Evolutionary conservation across 1,140 invertebrate species (phyloP), one percentile per base, ranked within the genome.

Genomic region (Bemisia tabaci): DNA sequence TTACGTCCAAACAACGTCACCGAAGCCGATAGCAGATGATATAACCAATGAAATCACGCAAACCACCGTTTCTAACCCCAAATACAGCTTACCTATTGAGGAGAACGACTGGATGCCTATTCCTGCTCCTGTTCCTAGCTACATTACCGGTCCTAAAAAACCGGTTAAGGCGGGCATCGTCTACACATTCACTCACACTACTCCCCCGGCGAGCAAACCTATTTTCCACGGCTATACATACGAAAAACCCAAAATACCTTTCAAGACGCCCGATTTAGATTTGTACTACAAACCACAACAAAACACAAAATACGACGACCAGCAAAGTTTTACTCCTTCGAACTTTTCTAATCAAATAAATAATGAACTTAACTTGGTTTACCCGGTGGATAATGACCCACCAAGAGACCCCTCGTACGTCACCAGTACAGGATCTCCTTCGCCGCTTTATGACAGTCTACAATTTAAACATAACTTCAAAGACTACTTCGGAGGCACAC

Each of bases 51-150:
- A 71, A 26, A 62, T 71, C 24, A 67, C 70, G 9, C 60, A 64
- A 1, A 61, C 68, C 24, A 62, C 65, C 12, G 25, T 67, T 12
- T 27, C 62, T 1, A 60, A 68, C 63, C 63, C 65, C 22, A 65
- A 65, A 26, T 58, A 58, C 25, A 65, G 33, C 2, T 59, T 58
- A 21, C 12, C 63, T 66, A 33, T 68, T 64, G 58, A 21, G 63
- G 67, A 66, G 68, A 68, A 66, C 62, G 66, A 59, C 61, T 73
- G 72, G 72, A 65, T 73, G 26, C 72, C 72, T 21, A 72, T 73
- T 64, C 71, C 72, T 33, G 71, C 72, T 33, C 70, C 72, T 0
- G 65, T 68, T 27, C 72, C 72, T 12, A 72, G 69, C 64, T 73
- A 70, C 60, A 72, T 73, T 21, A 71, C 72, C 65, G 70, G 70